Base-by-base conservation (phyloP, 2,888 invertebrate species). In the Andrena trimmerana region DNA sequence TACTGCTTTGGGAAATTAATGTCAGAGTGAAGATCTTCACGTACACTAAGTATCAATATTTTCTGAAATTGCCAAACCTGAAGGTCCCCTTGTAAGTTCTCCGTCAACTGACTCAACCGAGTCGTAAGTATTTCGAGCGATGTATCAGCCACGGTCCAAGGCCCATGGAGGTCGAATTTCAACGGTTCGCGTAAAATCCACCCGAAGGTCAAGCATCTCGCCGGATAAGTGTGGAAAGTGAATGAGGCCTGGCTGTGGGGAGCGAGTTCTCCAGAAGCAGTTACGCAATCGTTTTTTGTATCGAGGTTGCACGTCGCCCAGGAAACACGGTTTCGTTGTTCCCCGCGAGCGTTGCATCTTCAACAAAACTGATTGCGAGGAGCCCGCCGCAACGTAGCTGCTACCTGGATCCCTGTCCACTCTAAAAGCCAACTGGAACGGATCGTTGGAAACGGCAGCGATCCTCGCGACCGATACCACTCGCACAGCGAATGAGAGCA, bases 191-290 rank as follows among this genome's bases (percentile, higher is more conserved):
- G 48, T 36, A 33, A 72, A 72, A 5, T 27, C 50, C 36, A 27
- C 31, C 4, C 62, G 83, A 81, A 83, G 83, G 73, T 77, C 63
- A 67, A 54, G 52, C 71, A 72, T 77, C 50, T n/a, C 24, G n/a
- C 29, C 13, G 77, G 27, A 24, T 52, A 72, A 72, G 79, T 78
- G 74, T 79, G 76, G 84, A 86, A 86, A 79, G 74, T 77, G 66
- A 86, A 74, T 69, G 76, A 73, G 70, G 86, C 57, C 72, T 75
- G 31, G 20, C 57, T 33, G 48, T n/a, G 76, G 67, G 78, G 63
- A 86, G 84, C 77, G 31, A 57, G 84, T 78, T 70, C 65, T 31
- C 63, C 50, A 27, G 79, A 72, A 33, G 77, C 67, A 31, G 36
- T 86, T 77, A 36, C 65, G 73, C 62, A 67, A 84, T 24, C n/a